phyloP scores from a whole-genome alignment of 2,888 invertebrate genomes.

The Ectemnius continuus region DNA sequence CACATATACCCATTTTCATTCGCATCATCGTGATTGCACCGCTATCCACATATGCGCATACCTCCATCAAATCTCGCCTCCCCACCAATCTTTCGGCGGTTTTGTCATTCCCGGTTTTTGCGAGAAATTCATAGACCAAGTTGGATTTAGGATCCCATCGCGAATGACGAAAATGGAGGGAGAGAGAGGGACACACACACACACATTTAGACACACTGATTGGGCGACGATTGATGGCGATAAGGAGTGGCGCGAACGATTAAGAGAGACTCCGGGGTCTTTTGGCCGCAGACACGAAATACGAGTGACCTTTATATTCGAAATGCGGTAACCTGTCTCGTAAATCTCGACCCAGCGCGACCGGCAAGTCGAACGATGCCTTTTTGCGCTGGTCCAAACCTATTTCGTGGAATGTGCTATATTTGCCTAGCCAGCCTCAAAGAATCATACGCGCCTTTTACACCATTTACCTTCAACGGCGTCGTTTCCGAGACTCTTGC shows the following conservation, averaged over 20 bases:
- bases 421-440: conserved; percentile 4
- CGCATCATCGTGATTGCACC: too few species aligned
- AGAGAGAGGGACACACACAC: too few species aligned
- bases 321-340: conserved; percentile 58
- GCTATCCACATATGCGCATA: too few species aligned
- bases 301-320: conserved; percentile 42
- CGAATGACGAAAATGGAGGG: too few species aligned
- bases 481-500: too few species aligned
- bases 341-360: conserved; percentile 61
- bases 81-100: too few species aligned
- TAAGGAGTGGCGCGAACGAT: background rate
- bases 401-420: conserved; percentile 45
- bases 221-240: background rate
- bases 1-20: too few species aligned
- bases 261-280: conserved; percentile 3
- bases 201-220: background rate
- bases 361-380: conserved; percentile 53
- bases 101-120: too few species aligned
- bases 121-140: too few species aligned
- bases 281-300: conserved; percentile 22
- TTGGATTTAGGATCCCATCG: too few species aligned
- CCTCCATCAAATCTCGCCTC: too few species aligned
- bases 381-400: conserved; percentile 56
- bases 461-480: background rate
- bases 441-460: conserved; percentile 7